phyloP scores from a whole-genome alignment of 2,113 vertebrate species.

The Phaethon lepturus region DNA sequence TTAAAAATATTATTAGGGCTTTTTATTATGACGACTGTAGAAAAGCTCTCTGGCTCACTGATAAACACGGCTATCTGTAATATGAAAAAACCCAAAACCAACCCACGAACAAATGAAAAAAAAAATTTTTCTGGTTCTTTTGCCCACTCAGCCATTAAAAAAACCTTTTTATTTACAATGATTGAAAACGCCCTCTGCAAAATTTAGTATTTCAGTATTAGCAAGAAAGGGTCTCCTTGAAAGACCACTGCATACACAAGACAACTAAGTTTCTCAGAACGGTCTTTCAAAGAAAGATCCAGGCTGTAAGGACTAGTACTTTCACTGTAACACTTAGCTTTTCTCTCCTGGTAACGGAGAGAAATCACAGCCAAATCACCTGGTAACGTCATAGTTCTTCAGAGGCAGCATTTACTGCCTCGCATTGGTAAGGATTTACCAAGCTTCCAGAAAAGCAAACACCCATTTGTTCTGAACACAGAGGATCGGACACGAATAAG shows the following conservation, averaged over 20 bases:
- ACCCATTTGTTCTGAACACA: background rate
- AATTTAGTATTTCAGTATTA: background rate
- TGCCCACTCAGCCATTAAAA: background rate
- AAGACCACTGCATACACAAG: background rate
- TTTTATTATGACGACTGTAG: conserved; percentile 24
- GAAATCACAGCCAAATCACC: background rate
- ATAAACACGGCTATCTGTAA: conserved; percentile 21
- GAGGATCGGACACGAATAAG: fast-evolving
- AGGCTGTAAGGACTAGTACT: background rate
- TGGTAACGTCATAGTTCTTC: background rate
- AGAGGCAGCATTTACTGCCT: background rate
- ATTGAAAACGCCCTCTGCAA: background rate
- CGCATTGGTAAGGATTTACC: background rate
- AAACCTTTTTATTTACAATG: background rate
- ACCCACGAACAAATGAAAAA: background rate
- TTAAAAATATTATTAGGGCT: conserved; percentile 69
- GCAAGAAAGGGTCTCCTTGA: background rate
- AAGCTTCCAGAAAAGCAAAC: background rate
- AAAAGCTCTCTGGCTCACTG: conserved; percentile 23
- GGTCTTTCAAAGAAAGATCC: background rate
- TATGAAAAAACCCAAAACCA: background rate
- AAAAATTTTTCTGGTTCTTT: background rate
- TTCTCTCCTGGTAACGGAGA: too few relatives aligned
- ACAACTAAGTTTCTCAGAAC: background rate
- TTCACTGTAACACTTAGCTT: background rate